Percentiles rank a stretch among this genome's conserved stretches.
Evolutionary conservation across 1,140 invertebrate species (phyloP).

Genomic region (Pseudomyrmex dendroicus): DNA sequence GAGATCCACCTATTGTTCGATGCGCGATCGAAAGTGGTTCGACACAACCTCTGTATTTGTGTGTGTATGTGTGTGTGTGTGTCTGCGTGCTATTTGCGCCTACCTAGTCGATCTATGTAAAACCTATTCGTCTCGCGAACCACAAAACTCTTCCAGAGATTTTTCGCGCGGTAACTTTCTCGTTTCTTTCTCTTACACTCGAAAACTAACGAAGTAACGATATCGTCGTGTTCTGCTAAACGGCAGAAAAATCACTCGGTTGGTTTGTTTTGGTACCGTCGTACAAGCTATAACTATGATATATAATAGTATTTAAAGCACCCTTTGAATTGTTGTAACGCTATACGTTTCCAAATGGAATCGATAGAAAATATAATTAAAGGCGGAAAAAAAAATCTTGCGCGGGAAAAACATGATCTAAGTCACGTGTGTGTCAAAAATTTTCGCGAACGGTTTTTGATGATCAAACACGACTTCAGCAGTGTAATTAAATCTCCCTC

Average conservation of each 20-base stretch:
- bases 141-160: neutral
- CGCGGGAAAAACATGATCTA: neutral
- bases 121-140: constrained; percentile 19
- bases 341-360: neutral
- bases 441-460: no score
- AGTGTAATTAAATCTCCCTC: no score
- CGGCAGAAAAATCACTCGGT: constrained; percentile 35
- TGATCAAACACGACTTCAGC: no score
- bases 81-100: constrained; percentile 50
- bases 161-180: constrained; percentile 3
- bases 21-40: constrained; percentile 35
- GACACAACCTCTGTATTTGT: constrained; percentile 8
- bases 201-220: constrained; percentile 26
- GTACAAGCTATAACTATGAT: constrained; percentile 6
- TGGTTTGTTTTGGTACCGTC: constrained; percentile 37
- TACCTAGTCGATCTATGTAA: constrained; percentile 59
- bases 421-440: neutral
- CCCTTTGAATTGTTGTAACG: neutral
- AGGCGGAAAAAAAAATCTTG: constrained; percentile 16
- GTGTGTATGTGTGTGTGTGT: neutral
- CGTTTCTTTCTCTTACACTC: neutral
- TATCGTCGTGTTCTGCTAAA: constrained; percentile 14
- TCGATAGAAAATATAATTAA: constrained; percentile 28
- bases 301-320: constrained; percentile 27
- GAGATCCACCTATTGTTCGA: constrained; percentile 49